These are phyloP conservation scores for Phalacrocorax aristotelis DNA, from an alignment of 2,113 vertebrate species.

Conservation along the genomic window DNA sequence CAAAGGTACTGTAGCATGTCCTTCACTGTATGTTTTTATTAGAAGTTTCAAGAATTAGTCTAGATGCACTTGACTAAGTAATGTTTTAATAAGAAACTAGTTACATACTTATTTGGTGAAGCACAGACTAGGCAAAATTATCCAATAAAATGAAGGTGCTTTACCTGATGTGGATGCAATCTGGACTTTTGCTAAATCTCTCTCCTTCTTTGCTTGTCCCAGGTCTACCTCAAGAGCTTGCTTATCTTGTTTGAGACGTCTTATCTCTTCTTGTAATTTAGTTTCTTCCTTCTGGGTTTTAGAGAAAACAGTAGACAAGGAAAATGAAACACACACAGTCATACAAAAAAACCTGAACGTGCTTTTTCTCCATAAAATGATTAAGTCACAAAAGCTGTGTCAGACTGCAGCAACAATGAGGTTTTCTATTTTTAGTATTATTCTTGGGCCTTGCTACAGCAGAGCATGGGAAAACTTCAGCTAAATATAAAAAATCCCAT, in stretches of 20 bases:
- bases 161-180: slow-evolving; percentile 78
- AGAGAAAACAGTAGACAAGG: background rate
- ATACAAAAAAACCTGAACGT: background rate
- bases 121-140: background rate
- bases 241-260: slow-evolving; percentile 84
- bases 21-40: background rate
- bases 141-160: background rate
- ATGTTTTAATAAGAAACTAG: background rate
- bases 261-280: slow-evolving; percentile 79
- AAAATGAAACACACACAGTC: background rate
- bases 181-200: slow-evolving; percentile 80
- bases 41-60: background rate
- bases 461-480: background rate
- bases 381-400: background rate
- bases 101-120: background rate
- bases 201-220: slow-evolving; percentile 82
- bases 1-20: background rate
- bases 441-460: background rate
- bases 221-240: slow-evolving; percentile 86
- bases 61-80: background rate
- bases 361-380: background rate
- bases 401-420: background rate
- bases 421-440: background rate
- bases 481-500: background rate
- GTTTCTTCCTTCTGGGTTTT: slow-evolving; percentile 80